These are phyloP conservation scores for Drosophila subquinaria DNA, from an alignment of 2,888 invertebrate species.

Conservation along the genomic window DNA sequence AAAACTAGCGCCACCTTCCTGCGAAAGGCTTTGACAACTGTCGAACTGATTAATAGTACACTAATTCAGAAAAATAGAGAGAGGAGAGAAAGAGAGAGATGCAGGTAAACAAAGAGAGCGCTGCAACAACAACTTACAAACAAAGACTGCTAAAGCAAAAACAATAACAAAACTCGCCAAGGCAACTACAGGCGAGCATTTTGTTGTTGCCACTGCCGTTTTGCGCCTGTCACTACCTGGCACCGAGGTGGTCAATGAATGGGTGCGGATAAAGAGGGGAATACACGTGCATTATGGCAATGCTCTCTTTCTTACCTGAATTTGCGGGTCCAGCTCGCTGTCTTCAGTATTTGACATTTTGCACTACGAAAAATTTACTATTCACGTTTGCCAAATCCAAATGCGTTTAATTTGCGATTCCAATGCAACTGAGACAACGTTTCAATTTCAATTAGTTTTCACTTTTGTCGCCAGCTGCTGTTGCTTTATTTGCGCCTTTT, in stretches of 20 bases:
- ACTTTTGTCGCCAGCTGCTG: slow-evolving; percentile 66
- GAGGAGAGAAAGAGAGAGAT: slow-evolving; percentile 12
- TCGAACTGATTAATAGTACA: slow-evolving; percentile 43
- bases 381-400: slow-evolving; percentile 37
- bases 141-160: slow-evolving; percentile 25
- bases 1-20: slow-evolving; percentile 51
- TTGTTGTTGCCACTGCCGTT: slow-evolving; percentile 18
- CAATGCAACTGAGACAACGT: slow-evolving; percentile 19
- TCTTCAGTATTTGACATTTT: slow-evolving; percentile 79
- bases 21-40: slow-evolving; percentile 36
- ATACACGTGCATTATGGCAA: slow-evolving; percentile 39
- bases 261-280: not conserved
- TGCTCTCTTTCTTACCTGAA: slow-evolving; percentile 78
- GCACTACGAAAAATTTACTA: slow-evolving; percentile 33
- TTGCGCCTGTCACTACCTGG: slow-evolving; percentile 41
- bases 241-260: slow-evolving; percentile 22
- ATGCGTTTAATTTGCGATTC: slow-evolving; percentile 18
- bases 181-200: slow-evolving; percentile 59
- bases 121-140: slow-evolving; percentile 28
- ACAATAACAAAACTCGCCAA: slow-evolving; percentile 41
- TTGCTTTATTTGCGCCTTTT: slow-evolving; percentile 52
- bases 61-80: slow-evolving; percentile 5
- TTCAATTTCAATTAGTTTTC: slow-evolving; percentile 69
- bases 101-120: slow-evolving; percentile 33
- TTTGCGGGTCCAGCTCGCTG: slow-evolving; percentile 84